Conservation (phyloP, 2,113 vertebrate species). For the Perca flavescens region DNA sequence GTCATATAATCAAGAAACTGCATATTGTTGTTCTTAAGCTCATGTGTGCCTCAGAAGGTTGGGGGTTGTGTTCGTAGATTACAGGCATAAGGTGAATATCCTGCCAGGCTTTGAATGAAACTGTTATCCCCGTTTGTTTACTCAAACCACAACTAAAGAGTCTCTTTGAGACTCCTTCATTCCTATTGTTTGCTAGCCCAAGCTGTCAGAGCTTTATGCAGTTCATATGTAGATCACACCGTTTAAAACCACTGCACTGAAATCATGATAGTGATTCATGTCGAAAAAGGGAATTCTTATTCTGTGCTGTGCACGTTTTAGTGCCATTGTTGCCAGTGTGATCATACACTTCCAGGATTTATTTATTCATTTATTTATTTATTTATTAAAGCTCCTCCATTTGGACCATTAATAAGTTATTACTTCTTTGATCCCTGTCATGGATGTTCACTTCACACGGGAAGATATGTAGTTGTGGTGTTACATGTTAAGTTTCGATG, state of each 20-base stretch:
- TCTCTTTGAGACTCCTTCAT: conserved; percentile 49
- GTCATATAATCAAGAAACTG: conserved; percentile 34
- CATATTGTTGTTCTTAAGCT: conserved; percentile 49
- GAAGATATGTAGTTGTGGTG: conserved; percentile 4
- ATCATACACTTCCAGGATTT: not conserved
- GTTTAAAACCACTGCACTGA: conserved; percentile 34
- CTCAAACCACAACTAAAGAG: conserved; percentile 47
- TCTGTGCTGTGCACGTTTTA: not conserved
- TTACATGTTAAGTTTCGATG: conserved; percentile 17
- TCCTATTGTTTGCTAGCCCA: conserved; percentile 60
- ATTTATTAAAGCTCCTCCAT: not conserved
- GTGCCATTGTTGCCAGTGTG: conserved; percentile 8
- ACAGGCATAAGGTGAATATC: conserved; percentile 51
- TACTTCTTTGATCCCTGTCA: conserved; percentile 2
- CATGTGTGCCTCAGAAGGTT: conserved; percentile 1
- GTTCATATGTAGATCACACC: conserved; percentile 66
- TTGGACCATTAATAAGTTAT: conserved; percentile 21
- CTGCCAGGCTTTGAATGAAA: conserved; percentile 28
- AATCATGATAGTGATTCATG: conserved; percentile 33
- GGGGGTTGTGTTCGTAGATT: conserved; percentile 49
- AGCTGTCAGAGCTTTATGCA: conserved; percentile 41
- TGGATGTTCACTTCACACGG: conserved; percentile 12
- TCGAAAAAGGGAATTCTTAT: conserved; percentile 31
- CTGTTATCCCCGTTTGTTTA: conserved; percentile 66
- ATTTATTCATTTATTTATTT: not conserved